These are phyloP conservation scores for Cercopithecus mitis DNA, from an alignment of 2,797 vertebrate genomes.

Conservation along the genomic window DNA sequence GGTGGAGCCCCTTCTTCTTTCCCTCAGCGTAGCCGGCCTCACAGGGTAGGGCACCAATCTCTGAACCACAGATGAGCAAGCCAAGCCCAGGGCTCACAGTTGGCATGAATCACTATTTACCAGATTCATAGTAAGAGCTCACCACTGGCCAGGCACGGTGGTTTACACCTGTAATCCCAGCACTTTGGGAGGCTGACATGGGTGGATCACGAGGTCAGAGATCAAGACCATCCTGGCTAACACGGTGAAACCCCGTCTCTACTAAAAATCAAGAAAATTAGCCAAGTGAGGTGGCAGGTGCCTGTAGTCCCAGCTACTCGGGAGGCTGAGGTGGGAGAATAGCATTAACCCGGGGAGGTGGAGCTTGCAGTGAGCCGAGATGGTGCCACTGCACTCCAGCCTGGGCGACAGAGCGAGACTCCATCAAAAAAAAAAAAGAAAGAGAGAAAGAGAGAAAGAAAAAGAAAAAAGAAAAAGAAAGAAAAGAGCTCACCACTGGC, in stretches of 20 bases:
- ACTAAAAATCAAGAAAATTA: neutral
- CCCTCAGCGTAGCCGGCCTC: neutral
- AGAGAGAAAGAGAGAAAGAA: too few species aligned
- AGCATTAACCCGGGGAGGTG: fast-evolving
- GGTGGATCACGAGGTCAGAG: neutral
- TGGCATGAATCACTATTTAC: neutral
- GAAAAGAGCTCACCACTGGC: too few species aligned
- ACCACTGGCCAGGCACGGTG: neutral
- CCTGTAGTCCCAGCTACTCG: neutral
- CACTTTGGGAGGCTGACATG: neutral
- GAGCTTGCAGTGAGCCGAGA: too few species aligned
- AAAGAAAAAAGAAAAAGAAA: too few species aligned
- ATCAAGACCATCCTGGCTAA: neutral
- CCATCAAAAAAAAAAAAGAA: too few species aligned
- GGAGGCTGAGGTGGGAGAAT: neutral
- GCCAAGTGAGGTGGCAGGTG: too few species aligned
- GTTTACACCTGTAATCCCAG: neutral
- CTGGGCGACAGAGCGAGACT: too few species aligned
- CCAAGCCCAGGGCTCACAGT: neutral
- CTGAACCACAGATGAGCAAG: neutral
- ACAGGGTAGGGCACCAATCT: neutral
- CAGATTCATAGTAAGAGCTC: neutral
- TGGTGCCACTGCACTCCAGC: too few species aligned
- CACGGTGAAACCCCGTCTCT: neutral
- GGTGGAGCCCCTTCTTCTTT: neutral